These are phyloP conservation scores for Dryomyza anilis DNA, from an alignment of 2,888 invertebrate genomes.

Conservation along the genomic window DNA sequence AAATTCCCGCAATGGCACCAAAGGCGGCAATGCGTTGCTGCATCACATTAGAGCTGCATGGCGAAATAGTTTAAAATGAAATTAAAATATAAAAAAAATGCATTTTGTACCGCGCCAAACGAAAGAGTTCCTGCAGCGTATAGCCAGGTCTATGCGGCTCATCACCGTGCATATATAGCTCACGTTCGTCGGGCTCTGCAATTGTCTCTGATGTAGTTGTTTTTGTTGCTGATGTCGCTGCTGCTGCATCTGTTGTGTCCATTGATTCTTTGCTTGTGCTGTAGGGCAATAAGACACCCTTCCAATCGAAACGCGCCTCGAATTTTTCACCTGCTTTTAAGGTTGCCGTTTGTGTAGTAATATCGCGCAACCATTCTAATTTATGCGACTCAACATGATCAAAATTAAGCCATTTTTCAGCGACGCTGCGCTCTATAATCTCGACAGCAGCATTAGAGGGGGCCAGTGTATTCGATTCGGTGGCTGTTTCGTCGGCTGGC, in stretches of 20 bases:
- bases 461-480: slow-evolving; percentile 26
- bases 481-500: not conserved
- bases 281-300: slow-evolving; percentile 77
- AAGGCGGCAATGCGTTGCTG: slow-evolving; percentile 86
- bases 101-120: slow-evolving; percentile 67
- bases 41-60: slow-evolving; percentile 69
- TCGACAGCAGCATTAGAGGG: slow-evolving; percentile 63
- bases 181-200: slow-evolving; percentile 63
- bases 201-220: no score
- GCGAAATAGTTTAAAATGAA: not conserved
- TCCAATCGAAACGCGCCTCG: slow-evolving; percentile 84
- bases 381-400: slow-evolving; percentile 85
- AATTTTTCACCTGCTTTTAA: slow-evolving; percentile 68
- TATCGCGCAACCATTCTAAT: slow-evolving; percentile 82
- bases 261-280: no score
- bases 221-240: not conserved
- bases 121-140: slow-evolving; percentile 84
- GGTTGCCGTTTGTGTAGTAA: slow-evolving; percentile 67
- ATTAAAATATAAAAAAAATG: not conserved
- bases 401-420: slow-evolving; percentile 83
- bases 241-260: not conserved
- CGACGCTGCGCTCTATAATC: slow-evolving; percentile 66
- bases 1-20: slow-evolving; percentile 77
- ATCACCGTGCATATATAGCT: slow-evolving; percentile 90
- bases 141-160: slow-evolving; percentile 92